Evolutionary conservation across 2,113 vertebrate species (phyloP), one percentile per base, ranked within the genome.

Genomic region (Ictalurus punctatus): DNA sequence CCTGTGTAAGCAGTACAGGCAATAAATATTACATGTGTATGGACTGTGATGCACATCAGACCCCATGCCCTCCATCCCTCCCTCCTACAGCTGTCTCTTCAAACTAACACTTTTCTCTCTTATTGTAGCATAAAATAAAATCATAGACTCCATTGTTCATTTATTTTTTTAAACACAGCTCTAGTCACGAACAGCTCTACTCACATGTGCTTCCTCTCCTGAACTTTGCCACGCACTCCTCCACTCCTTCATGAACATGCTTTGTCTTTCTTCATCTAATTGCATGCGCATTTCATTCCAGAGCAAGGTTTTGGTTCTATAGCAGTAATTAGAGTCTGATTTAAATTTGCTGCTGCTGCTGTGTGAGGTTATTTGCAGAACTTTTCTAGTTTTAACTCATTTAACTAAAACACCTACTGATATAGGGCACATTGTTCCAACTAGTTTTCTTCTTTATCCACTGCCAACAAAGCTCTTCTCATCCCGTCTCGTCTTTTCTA

Each of bases 231-330:
- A 37, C 65, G 74, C 52, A 52, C 82, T 69, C 83, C 25, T 73
- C 52, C 54, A 37, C 27, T 54, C 40, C 65, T 73, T 19, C 14
- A n/a, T 37, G 6, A 59, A 19, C 52, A 73, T 1, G 21, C 67
- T 71, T 85, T 71, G 65, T 85, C 82, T 61, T 59, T 5, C 4
- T 52, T 71, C 84, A 34, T 85, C 30, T 85, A 58, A 73, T 73
- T 85, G 84, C 84, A 85, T 74, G 67, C 23, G 0, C n/a, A 85
- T 48, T 85, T 54, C n/a, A 73, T 56, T 54, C 19, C 16, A n/a
- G 61, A 40, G 23, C 9, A 61, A 48, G 37, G 17, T 6, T 56
- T n/a, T 78, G 14, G 54, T 61, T 76, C 69, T 59, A 21, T 76
- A 40, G 17, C 74, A 54, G 13, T 86, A 76, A 63, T 61, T 78